These are phyloP conservation scores for Styela clava DNA, from an alignment of 23 tunicate species.

Conservation along the genomic window DNA sequence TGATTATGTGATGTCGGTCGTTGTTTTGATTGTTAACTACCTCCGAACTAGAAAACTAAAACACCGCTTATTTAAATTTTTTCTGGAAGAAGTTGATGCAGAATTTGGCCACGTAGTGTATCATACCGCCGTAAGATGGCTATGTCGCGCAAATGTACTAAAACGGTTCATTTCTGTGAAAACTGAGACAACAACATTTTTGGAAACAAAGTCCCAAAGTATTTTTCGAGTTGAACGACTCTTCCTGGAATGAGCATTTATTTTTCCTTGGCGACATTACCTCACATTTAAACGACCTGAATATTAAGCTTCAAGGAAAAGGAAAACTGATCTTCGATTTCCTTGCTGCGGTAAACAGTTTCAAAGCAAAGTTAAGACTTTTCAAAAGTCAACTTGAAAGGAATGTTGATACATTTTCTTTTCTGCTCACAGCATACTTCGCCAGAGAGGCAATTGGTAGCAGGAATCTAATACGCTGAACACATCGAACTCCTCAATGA, in stretches of 20 bases:
- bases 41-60: constrained; percentile 33
- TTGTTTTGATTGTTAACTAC: constrained; percentile 40
- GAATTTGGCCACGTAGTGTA: constrained; percentile 37
- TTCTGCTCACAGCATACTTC: neutral
- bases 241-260: constrained; percentile 28
- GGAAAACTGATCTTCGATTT: constrained; percentile 37
- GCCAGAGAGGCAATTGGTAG: constrained; percentile 15
- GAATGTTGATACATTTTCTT: constrained; percentile 33
- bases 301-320: constrained; percentile 35
- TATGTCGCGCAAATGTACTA: constrained; percentile 39
- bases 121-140: constrained; percentile 47
- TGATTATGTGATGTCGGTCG: constrained; percentile 38
- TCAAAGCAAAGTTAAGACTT: constrained; percentile 36
- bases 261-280: constrained; percentile 37
- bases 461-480: constrained; percentile 35
- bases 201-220: constrained; percentile 28
- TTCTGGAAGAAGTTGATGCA: neutral
- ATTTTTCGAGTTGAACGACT: constrained; percentile 7
- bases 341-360: constrained; percentile 28
- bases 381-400: too few species aligned
- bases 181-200: constrained; percentile 29
- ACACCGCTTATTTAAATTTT: constrained; percentile 29
- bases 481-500: constrained; percentile 27
- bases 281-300: constrained; percentile 32
- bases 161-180: constrained; percentile 27